Base-by-base conservation (phyloP, 2,797 vertebrate genomes). In the Takifugu ocellatus region DNA sequence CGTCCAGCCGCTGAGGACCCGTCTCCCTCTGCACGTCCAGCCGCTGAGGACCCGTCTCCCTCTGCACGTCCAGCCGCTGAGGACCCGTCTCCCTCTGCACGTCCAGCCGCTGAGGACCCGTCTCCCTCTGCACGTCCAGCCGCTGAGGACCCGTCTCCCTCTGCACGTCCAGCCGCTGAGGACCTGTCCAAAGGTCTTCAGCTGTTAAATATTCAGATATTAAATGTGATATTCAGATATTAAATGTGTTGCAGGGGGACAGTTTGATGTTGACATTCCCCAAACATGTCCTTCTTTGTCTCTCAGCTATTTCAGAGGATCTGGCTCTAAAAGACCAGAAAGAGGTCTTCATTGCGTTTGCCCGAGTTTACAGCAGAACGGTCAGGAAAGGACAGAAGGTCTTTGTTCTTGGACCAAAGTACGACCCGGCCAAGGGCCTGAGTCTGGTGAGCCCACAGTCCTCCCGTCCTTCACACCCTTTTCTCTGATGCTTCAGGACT, bases 341-440 rank as follows among this genome's bases (percentile, higher is more conserved):
- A 48, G 93, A 95, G 53, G 78, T 84, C 56, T 99, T 98, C 17
- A 71, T 99, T 51, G 96, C 96, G 0, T 99, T 99, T 45, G 97
- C 96, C 1, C 89, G 96, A 11, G 93, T 99, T 14, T 99, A 94
- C 89, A 99, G 97, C 6, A 96, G 97, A 0, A 65, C 91, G 42
- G 90, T 90, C 12, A 89, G 74, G 78, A 93, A 65, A 84, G 95
- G 96, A 21, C 92, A 93, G 68, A 93, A 68, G 49, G 87, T 97
- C 47, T 96, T 96, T 74, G 93, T 99, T 49, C 84, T 99, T 44
- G 95, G 96, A 67, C 96, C 96, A 56, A 99, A 98, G 79, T 99
- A 97, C 39, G 93, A 96, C 72, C 96, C 96, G 0, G 54, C 83
- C 14, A 88, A 90, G 47, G 92, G 92, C 51, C 85, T 98, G 57